These are phyloP conservation scores for Thamnaconus septentrionalis DNA, from an alignment of 2,113 vertebrate species.

Conservation along the genomic window DNA sequence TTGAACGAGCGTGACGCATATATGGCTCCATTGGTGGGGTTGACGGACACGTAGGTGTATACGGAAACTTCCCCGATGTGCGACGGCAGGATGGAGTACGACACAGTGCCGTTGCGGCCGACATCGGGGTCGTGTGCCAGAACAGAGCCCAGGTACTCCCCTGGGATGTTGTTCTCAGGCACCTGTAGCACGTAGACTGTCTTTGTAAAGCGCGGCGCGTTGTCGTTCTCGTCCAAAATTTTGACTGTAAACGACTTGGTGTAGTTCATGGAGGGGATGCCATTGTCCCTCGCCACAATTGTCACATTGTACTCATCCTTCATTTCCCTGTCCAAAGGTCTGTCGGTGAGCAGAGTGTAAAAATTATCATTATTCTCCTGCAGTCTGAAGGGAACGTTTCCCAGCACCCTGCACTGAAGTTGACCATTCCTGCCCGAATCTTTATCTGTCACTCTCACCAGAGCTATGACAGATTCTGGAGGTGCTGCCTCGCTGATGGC, in stretches of 20 bases:
- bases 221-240: slow-evolving; percentile 96
- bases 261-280: slow-evolving; percentile 92
- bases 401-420: slow-evolving; percentile 92
- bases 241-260: slow-evolving; percentile 94
- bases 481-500: slow-evolving; percentile 95
- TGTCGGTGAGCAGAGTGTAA: slow-evolving; percentile 93
- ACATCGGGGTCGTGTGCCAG: slow-evolving; percentile 95
- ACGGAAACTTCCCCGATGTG: slow-evolving; percentile 91
- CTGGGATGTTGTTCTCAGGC: slow-evolving; percentile 97
- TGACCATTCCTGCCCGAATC: slow-evolving; percentile 95
- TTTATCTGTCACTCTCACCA: slow-evolving; percentile 94
- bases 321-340: slow-evolving; percentile 90
- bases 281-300: slow-evolving; percentile 93
- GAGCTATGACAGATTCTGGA: slow-evolving; percentile 93
- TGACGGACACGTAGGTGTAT: slow-evolving; percentile 94
- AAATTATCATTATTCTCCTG: slow-evolving; percentile 98
- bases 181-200: slow-evolving; percentile 93
- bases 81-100: slow-evolving; percentile 92
- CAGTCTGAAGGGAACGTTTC: slow-evolving; percentile 89
- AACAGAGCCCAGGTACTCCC: slow-evolving; percentile 94
- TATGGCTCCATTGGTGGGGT: slow-evolving; percentile 97
- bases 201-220: slow-evolving; percentile 94
- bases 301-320: slow-evolving; percentile 98
- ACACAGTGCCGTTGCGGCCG: slow-evolving; percentile 94
- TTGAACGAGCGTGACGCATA: slow-evolving; percentile 98